Conservation (phyloP, 2,888 invertebrate species). For the Athetis lepigone region DNA sequence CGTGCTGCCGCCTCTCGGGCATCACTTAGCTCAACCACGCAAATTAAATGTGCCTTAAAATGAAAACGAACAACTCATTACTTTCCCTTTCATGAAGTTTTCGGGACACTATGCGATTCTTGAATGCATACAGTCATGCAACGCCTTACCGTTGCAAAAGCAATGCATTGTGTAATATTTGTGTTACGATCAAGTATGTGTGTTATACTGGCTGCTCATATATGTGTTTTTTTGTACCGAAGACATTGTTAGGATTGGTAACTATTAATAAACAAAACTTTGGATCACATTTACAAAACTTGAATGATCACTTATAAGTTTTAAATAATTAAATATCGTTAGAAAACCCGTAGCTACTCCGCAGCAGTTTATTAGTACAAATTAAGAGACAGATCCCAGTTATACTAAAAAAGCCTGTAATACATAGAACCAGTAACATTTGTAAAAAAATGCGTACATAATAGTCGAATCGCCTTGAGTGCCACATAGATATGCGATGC, state of each 20-base stretch:
- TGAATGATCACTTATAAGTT: not conserved
- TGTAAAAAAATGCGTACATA: conserved; percentile 61
- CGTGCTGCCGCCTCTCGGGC: conserved; percentile 54
- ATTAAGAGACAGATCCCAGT: conserved; percentile 5
- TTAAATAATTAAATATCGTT: not conserved
- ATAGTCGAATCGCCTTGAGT: conserved; percentile 71
- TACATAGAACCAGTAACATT: conserved; percentile 25
- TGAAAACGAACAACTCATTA: conserved; percentile 63
- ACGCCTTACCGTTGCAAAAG: conserved; percentile 18
- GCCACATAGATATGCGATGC: conserved; percentile 76
- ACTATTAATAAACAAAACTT: no score
- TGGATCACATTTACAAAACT: not conserved
- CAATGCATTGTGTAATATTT: conserved; percentile 44
- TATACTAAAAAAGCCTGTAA: conserved; percentile 12
- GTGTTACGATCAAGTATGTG: conserved; percentile 32
- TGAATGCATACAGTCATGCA: conserved; percentile 34
- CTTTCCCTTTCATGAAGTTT: conserved; percentile 39
- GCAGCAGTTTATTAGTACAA: not conserved
- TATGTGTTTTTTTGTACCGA: conserved; percentile 8
- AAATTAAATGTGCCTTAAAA: conserved; percentile 68
- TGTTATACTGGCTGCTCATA: conserved; percentile 39
- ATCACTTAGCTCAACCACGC: conserved; percentile 72
- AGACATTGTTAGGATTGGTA: no score
- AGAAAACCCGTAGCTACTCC: not conserved
- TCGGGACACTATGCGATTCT: conserved; percentile 15